Conservation (phyloP, 2,888 invertebrate genomes). For the Pyrochroa serraticornis region DNA sequence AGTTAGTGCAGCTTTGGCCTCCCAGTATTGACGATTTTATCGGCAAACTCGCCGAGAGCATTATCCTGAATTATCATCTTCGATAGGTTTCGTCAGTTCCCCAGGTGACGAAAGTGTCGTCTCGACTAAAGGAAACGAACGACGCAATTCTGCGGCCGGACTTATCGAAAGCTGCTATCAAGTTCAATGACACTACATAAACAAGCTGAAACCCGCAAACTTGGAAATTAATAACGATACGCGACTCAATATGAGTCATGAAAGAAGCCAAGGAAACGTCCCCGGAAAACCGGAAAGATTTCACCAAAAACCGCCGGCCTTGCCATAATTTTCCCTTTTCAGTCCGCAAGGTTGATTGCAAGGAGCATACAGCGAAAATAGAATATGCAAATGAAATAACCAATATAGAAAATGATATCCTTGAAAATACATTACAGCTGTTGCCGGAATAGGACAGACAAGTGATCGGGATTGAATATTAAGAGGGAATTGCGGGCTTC, state of each 20-base stretch:
- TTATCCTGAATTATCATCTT: no score
- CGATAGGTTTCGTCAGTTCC: no score
- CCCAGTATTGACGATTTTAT: no score
- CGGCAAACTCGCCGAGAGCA: no score
- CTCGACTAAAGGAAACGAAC: background rate
- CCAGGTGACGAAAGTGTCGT: background rate
- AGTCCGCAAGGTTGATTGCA: constrained; percentile 29
- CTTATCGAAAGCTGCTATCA: constrained; percentile 25
- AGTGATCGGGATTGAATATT: constrained; percentile 27
- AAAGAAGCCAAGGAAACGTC: no score
- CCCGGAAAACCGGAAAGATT: no score
- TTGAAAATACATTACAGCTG: constrained; percentile 32
- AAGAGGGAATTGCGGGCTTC: constrained; percentile 19
- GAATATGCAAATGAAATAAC: constrained; percentile 34
- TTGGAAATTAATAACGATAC: constrained; percentile 8
- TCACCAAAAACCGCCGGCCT: background rate
- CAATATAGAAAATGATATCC: constrained; percentile 33
- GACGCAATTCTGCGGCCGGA: constrained; percentile 12
- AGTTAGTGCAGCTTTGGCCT: no score
- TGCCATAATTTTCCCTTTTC: constrained; percentile 4
- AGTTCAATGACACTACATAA: constrained; percentile 25
- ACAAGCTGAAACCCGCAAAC: constrained; percentile 14
- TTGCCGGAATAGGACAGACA: constrained; percentile 32
- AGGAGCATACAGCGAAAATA: constrained; percentile 26
- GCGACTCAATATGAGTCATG: no score